phyloP scores from a whole-genome alignment of 2,888 invertebrate species.

The Morinoia aosen region DNA sequence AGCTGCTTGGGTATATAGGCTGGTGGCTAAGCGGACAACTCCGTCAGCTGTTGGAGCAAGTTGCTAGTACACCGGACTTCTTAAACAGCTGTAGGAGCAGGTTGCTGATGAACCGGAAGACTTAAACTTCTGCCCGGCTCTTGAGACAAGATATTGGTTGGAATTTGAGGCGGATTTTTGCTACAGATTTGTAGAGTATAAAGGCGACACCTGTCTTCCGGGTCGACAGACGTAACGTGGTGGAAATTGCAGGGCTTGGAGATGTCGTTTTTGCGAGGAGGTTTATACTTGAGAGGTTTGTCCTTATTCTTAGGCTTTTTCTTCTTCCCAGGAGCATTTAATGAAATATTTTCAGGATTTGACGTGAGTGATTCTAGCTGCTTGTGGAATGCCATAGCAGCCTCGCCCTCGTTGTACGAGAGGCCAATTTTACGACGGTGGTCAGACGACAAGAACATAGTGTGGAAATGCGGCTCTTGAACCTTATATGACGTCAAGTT shows the following conservation, averaged over 20 bases:
- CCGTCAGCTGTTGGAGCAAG: not conserved
- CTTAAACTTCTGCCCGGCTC: conserved; percentile 21
- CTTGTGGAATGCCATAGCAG: conserved; percentile 81
- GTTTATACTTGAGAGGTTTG: conserved; percentile 70
- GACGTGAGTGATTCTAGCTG: conserved; percentile 81
- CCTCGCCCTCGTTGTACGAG: conserved; percentile 82
- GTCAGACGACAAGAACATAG: conserved; percentile 84
- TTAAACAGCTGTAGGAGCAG: conserved; percentile 57
- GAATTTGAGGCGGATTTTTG: conserved; percentile 52
- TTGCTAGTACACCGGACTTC: not conserved
- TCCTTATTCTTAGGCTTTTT: conserved; percentile 70
- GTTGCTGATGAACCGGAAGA: conserved; percentile 45
- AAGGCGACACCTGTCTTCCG: conserved; percentile 78
- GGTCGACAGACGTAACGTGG: conserved; percentile 84
- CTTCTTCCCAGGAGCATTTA: conserved; percentile 80
- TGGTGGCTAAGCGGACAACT: not conserved
- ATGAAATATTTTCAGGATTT: conserved; percentile 83
- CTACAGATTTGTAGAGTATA: conserved; percentile 80
- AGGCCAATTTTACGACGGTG: conserved; percentile 84
- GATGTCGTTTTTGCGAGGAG: conserved; percentile 85
- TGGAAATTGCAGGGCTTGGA: conserved; percentile 88
- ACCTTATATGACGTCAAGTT: conserved; percentile 83
- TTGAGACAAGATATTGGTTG: conserved; percentile 9
- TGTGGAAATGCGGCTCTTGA: conserved; percentile 81
- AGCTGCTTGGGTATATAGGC: not conserved